Conservation (phyloP, 1,140 invertebrate species). For the Cepaea nemoralis region DNA sequence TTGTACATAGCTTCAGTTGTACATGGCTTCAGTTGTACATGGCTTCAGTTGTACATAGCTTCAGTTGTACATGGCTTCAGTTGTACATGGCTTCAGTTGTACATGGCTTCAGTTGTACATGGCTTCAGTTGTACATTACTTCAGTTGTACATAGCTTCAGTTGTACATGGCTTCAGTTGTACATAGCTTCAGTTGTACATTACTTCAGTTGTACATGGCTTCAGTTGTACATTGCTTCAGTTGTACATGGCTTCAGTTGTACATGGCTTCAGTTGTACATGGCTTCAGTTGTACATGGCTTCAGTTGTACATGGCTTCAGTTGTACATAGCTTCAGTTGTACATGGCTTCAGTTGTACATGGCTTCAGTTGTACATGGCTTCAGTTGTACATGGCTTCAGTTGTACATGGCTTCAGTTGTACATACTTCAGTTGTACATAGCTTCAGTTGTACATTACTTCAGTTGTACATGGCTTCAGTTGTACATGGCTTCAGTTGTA, state of each 20-base stretch:
- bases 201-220: no score
- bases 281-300: background rate
- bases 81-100: background rate
- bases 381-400: background rate
- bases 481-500: background rate
- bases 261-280: background rate
- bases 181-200: no score
- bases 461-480: no score
- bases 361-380: background rate
- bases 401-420: no score
- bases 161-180: no score
- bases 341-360: background rate
- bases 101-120: background rate
- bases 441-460: no score
- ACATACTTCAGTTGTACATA: no score
- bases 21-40: conserved; percentile 4
- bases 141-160: no score
- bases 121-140: no score
- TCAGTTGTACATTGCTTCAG: no score
- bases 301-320: background rate
- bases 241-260: background rate
- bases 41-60: conserved; percentile 1
- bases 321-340: no score
- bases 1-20: no score
- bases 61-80: background rate